phyloP scores from a whole-genome alignment of 2,888 invertebrate species.

The Oscheius myriophilus region DNA sequence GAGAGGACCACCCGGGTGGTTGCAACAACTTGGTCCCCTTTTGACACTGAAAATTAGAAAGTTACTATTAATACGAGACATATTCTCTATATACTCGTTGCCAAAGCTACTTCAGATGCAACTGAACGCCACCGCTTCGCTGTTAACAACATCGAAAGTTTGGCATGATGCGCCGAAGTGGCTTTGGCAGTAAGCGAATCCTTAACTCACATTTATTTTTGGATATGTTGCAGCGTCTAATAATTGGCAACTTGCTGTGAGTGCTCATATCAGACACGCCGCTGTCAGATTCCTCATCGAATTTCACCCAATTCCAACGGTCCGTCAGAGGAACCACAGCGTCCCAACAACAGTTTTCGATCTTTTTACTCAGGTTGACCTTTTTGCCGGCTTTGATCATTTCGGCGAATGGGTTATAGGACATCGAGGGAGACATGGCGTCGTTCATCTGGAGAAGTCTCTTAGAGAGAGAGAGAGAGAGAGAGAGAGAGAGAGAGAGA shows the following conservation, averaged over 20 bases:
- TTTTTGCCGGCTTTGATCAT: conserved; percentile 1
- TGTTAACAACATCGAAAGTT: no score
- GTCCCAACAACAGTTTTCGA: not conserved
- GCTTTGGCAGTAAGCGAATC: not conserved
- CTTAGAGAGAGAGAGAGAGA: not conserved
- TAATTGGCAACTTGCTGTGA: conserved; percentile 12
- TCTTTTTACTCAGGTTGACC: conserved; percentile 2
- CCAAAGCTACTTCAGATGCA: no score
- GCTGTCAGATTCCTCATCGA: conserved; percentile 5
- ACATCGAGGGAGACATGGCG: not conserved
- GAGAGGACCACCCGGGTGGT: conserved; percentile 27
- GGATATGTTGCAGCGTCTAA: no score
- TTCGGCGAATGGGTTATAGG: conserved; percentile 1
- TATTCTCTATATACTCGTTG: no score
- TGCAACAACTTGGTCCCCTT: conserved; percentile 43
- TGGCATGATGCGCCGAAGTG: no score
- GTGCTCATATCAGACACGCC: conserved; percentile 12
- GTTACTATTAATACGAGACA: not conserved
- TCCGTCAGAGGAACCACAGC: conserved; percentile 5
- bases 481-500: not conserved
- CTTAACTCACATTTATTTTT: not conserved
- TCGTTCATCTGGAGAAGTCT: not conserved
- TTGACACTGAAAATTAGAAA: conserved; percentile 25
- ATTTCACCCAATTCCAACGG: conserved; percentile 20
- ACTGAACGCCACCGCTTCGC: no score